Evolutionary conservation across 2,797 vertebrate species (phyloP), one percentile per base, ranked within the genome.

Genomic region (Nothura maculosa): DNA sequence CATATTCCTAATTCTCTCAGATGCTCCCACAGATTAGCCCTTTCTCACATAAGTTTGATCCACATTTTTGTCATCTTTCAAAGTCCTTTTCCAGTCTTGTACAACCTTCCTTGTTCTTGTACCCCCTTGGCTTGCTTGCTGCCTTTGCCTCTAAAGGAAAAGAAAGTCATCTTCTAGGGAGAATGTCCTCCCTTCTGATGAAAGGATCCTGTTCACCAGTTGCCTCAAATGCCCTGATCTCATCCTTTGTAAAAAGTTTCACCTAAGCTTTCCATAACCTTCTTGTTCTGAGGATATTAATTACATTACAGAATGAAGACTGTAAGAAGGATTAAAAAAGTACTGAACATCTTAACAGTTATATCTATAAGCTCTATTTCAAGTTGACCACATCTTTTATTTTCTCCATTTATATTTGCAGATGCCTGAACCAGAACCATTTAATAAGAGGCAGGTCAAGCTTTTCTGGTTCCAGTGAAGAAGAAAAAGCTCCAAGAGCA

Each of bases 281-380:
- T 89, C 81, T 92, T 95, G 87, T 68, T 84, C 40, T 77, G 86
- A 73, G 13, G 52, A 81, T 57, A 84, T 48, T 57, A 92, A 86
- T 60, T 78, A 54, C 34, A 50, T 77, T 77, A 89, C 66, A 78
- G n/a, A 61, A 80, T 15, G 38, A 93, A 87, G 6, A 50, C 7
- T 21, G 3, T 63, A 73, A 72, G 81, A 83, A 74, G 13, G 36
- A 73, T 67, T 61, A 90, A 74, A 84, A 55, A 16, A 6, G 4
- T 89, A 78, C 69, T 67, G 81, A 81, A 54, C 12, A 15, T 28
- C 50, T 52, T 40, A 40, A 40, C 12, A 40, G 40, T 40, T 40
- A 14, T 40, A 40, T 40, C 40, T 40, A 45, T 8, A 45, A 45
- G 20, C 45, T 45, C 7, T 45, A 45, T 21, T 45, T 45, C 45